Conservation (phyloP, 2,113 vertebrate species). For the Phoxinus phoxinus region DNA sequence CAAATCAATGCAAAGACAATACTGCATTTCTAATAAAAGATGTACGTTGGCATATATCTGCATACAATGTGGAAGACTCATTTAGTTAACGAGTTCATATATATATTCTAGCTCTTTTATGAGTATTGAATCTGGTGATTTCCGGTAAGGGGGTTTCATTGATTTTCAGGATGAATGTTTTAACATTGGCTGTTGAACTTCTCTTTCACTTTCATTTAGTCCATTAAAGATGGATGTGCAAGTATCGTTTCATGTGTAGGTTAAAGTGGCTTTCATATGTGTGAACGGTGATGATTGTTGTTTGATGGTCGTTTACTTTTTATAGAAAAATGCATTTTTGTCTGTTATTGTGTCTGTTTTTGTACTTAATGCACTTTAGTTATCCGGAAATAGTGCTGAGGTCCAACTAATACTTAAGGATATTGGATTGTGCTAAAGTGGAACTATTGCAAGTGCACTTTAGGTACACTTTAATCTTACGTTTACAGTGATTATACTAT, state of each 20-base stretch:
- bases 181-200: slow-evolving; percentile 32
- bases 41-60: background rate
- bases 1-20: background rate
- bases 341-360: background rate
- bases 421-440: too few relatives aligned
- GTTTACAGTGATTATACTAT: too few relatives aligned
- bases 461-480: too few relatives aligned
- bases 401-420: too few relatives aligned
- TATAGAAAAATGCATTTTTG: background rate
- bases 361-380: too few relatives aligned
- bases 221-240: slow-evolving; percentile 43
- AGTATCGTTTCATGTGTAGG: slow-evolving; percentile 24
- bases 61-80: background rate
- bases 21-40: background rate
- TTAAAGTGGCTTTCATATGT: slow-evolving; percentile 27
- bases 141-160: slow-evolving; percentile 25
- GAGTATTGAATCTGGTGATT: background rate
- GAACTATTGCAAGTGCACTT: too few relatives aligned
- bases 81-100: background rate
- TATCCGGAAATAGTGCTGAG: too few relatives aligned
- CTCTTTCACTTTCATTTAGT: background rate
- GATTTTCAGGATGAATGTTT: slow-evolving; percentile 51
- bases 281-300: background rate
- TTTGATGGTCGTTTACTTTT: background rate
- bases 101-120: background rate